phyloP scores from a whole-genome alignment of 2,888 invertebrate genomes.

The Trilocha varians region DNA sequence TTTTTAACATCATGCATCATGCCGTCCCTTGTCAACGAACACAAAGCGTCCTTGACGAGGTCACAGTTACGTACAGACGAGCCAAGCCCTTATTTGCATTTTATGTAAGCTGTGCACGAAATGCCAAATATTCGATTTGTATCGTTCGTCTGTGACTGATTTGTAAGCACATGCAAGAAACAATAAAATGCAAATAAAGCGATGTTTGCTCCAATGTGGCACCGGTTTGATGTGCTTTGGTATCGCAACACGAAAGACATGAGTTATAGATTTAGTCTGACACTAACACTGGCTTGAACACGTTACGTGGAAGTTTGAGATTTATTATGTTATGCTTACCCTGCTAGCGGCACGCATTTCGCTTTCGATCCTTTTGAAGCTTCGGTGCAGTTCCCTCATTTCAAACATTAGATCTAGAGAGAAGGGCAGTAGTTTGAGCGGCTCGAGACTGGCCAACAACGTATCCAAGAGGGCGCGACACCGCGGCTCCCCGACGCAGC shows the following conservation, averaged over 20 bases:
- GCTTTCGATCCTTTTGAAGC: constrained; percentile 79
- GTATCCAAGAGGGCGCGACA: constrained; percentile 79
- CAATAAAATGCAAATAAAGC: constrained; percentile 73
- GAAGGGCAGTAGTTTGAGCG: constrained; percentile 85
- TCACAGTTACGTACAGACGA: constrained; percentile 32
- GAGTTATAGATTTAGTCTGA: constrained; percentile 22
- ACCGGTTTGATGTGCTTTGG: constrained; percentile 40
- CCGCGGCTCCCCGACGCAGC: constrained; percentile 70
- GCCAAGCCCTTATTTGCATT: constrained; percentile 65
- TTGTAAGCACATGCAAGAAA: constrained; percentile 67
- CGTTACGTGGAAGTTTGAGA: not conserved
- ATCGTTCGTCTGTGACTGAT: constrained; percentile 44
- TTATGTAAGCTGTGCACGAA: constrained; percentile 70
- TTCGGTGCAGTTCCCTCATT: constrained; percentile 82
- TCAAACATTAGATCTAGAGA: constrained; percentile 87
- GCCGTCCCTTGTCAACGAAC: constrained; percentile 44
- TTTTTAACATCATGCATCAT: constrained; percentile 66
- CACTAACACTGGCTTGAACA: constrained; percentile 7
- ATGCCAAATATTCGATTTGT: constrained; percentile 39
- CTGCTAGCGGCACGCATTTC: constrained; percentile 68
- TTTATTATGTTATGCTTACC: constrained; percentile 31
- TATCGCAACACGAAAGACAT: constrained; percentile 34
- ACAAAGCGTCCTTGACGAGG: constrained; percentile 31
- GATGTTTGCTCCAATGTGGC: constrained; percentile 42
- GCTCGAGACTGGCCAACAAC: constrained; percentile 83